phyloP scores from a whole-genome alignment of 2,888 invertebrate genomes.

The Allacma fusca region DNA sequence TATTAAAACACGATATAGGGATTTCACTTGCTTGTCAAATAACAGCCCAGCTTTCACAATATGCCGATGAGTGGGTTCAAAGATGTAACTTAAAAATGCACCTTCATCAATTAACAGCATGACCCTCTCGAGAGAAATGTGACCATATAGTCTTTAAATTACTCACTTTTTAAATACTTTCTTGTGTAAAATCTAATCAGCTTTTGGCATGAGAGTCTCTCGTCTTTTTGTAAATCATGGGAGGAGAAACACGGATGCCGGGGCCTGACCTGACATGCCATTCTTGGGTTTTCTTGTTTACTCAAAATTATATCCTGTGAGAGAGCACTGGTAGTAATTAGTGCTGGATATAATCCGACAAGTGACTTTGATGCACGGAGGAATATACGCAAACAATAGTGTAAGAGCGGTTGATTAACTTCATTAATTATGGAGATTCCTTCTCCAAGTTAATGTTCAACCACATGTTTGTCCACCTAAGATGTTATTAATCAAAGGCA shows the following conservation, averaged over 20 bases:
- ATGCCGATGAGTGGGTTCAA: not conserved
- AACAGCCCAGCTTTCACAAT: not conserved
- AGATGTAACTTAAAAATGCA: not conserved
- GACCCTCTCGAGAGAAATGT: too few species aligned
- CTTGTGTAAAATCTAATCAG: too few species aligned
- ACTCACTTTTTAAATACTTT: too few species aligned
- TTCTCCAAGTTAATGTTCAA: not conserved
- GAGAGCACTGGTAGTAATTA: not conserved
- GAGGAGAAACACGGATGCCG: too few species aligned
- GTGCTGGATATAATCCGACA: slow-evolving; percentile 6
- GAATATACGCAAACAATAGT: not conserved
- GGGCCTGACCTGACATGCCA: not conserved
- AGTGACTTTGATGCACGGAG: not conserved
- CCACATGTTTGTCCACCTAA: not conserved
- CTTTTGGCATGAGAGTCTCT: too few species aligned
- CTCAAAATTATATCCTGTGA: not conserved
- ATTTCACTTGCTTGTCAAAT: not conserved
- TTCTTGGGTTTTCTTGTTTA: not conserved
- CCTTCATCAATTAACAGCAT: too few species aligned
- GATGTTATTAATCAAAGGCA: slow-evolving; percentile 31
- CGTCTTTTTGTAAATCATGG: too few species aligned
- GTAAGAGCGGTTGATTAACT: not conserved
- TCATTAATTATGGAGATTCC: slow-evolving; percentile 6
- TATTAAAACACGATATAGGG: not conserved
- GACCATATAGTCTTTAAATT: too few species aligned